Evolutionary conservation across 2,888 invertebrate species (phyloP).

Genomic region (Chalcis sispes): DNA sequence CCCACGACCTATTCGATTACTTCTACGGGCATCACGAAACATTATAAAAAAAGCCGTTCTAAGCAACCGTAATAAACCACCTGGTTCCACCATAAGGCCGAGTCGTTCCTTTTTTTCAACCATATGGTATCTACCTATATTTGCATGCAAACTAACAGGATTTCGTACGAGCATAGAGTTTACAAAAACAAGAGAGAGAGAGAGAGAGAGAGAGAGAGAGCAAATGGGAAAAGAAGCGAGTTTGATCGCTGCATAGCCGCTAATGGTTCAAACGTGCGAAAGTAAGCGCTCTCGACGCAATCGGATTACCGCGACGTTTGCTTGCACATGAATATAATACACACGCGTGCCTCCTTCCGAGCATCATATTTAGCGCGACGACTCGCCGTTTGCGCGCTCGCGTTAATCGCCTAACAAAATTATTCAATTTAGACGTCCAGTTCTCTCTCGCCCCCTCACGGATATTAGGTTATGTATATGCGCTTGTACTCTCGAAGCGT

Average conservation of each 20-base stretch:
- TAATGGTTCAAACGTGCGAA: slow-evolving; percentile 72
- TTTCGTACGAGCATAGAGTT: background rate
- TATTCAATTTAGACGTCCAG: slow-evolving; percentile 32
- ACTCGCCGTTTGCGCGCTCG: slow-evolving; percentile 3
- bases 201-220: background rate
- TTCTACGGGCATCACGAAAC: background rate
- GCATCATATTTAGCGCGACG: background rate
- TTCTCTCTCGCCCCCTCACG: background rate
- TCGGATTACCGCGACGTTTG: slow-evolving; percentile 64
- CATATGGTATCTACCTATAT: background rate
- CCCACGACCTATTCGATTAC: no score
- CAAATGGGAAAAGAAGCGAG: background rate
- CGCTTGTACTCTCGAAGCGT: background rate
- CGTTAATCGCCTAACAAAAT: slow-evolving; percentile 39
- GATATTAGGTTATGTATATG: background rate
- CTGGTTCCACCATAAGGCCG: slow-evolving; percentile 18
- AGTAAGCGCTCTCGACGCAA: slow-evolving; percentile 69
- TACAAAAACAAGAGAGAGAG: background rate
- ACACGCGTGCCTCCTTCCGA: background rate
- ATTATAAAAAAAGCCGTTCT: background rate
- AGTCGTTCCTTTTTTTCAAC: background rate
- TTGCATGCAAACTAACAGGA: background rate
- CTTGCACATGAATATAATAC: background rate
- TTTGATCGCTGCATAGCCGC: slow-evolving; percentile 33
- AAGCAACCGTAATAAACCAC: background rate